These are phyloP conservation scores for Bursaphelenchus okinawaensis DNA, from an alignment of 2,888 invertebrate species.

Conservation along the genomic window DNA sequence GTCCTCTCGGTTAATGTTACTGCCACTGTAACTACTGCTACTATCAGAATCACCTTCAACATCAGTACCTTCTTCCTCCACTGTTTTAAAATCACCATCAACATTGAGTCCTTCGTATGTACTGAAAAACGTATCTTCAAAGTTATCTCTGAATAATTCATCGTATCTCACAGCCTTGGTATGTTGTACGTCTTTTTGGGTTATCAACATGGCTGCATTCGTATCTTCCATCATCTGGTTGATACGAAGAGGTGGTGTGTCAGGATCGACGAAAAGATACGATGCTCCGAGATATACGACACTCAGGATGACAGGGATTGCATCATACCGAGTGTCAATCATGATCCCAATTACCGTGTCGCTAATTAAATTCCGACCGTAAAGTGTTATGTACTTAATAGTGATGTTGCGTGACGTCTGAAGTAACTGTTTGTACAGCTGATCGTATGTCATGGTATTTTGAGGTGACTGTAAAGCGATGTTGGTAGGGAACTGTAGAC, in stretches of 20 bases:
- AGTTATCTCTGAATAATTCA: no score
- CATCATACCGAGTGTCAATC: not conserved
- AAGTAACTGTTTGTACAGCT: not conserved
- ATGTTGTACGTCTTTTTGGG: not conserved
- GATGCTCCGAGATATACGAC: conserved; percentile 78
- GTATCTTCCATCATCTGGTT: conserved; percentile 73
- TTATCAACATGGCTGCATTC: conserved; percentile 48
- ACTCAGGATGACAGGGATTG: conserved; percentile 61
- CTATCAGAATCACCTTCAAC: no score
- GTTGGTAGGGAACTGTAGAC: not conserved
- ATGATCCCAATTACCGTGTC: not conserved
- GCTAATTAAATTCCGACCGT: not conserved
- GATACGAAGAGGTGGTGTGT: conserved; percentile 70
- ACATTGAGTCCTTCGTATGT: no score
- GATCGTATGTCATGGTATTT: not conserved
- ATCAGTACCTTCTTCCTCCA: no score
- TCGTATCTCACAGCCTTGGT: not conserved
- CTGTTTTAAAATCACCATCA: no score
- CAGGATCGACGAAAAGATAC: conserved; percentile 76
- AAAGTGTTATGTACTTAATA: not conserved
- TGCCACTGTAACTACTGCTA: no score
- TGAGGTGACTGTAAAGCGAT: not conserved
- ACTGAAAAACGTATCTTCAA: no score
- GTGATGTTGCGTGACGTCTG: not conserved
- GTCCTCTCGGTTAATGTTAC: no score